Evolutionary conservation across 2,888 invertebrate genomes (phyloP).

Genomic region (Dasypogon diadema): DNA sequence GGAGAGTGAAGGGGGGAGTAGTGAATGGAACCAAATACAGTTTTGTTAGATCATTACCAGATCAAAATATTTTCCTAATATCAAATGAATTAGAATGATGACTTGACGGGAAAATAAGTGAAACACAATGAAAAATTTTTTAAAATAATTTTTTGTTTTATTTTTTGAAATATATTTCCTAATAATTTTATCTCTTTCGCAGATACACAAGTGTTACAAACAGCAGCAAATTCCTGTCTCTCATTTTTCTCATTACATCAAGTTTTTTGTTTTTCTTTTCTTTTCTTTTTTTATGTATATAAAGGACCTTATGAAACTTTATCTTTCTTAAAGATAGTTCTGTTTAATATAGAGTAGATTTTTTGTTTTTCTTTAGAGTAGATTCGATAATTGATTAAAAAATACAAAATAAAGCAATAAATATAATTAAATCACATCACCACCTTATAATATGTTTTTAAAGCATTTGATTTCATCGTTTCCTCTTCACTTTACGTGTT

Average conservation of each 20-base stretch:
- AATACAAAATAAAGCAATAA: conserved; percentile 47
- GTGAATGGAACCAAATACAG: too few relatives aligned
- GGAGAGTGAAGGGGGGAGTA: too few relatives aligned
- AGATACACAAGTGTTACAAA: conserved; percentile 50
- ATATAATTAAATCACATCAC: conserved; percentile 49
- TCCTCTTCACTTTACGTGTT: background rate
- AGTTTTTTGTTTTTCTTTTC: conserved; percentile 9
- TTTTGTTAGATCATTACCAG: too few relatives aligned
- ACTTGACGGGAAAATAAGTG: too few relatives aligned
- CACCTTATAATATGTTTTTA: conserved; percentile 33
- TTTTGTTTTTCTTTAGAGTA: conserved; percentile 1
- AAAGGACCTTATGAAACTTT: conserved; percentile 32
- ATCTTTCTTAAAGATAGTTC: conserved; percentile 24
- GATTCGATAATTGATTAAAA: conserved; percentile 33
- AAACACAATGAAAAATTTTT: conserved; percentile 20
- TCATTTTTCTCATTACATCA: conserved; percentile 16
- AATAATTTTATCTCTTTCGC: conserved; percentile 50
- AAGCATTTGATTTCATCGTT: conserved; percentile 29
- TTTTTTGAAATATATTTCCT: conserved; percentile 48
- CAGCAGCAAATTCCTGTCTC: conserved; percentile 26
- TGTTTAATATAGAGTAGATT: conserved; percentile 29
- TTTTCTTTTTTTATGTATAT: conserved; percentile 28
- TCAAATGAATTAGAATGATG: too few relatives aligned
- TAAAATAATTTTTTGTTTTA: conserved; percentile 43
- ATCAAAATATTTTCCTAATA: too few relatives aligned